Evolutionary conservation across 2,113 vertebrate species (phyloP).

Genomic region (Paracanthobrama guichenoti): DNA sequence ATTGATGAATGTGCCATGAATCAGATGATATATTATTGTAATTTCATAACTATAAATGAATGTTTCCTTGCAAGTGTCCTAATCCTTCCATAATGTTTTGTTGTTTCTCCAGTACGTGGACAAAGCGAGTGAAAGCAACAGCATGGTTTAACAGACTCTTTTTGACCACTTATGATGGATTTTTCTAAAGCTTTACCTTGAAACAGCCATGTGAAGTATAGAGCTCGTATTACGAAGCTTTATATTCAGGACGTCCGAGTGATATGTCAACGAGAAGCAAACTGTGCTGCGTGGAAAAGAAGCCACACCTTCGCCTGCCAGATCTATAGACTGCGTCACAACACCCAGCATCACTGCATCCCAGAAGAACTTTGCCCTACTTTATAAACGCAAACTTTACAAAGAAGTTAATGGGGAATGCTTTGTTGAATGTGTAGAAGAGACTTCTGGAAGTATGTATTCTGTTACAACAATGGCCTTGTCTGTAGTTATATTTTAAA

Average conservation of each 20-base stretch:
- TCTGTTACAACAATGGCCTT: constrained; percentile 24
- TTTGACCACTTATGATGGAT: constrained; percentile 53
- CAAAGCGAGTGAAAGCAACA: constrained; percentile 94
- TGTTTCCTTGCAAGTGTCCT: background rate
- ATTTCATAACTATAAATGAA: background rate
- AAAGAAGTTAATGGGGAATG: background rate
- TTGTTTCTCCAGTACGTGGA: constrained; percentile 86
- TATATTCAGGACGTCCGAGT: constrained; percentile 56
- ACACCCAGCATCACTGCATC: background rate
- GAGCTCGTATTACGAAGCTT: constrained; percentile 37
- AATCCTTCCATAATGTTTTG: constrained; percentile 39
- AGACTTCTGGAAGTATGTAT: constrained; percentile 1
- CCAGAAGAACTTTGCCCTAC: background rate
- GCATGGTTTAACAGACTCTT: constrained; percentile 90
- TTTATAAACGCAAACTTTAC: background rate
- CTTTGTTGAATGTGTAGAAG: background rate
- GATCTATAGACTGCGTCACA: background rate
- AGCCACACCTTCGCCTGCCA: constrained; percentile 1
- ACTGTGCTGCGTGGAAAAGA: constrained; percentile 24
- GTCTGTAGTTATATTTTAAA: constrained; percentile 60
- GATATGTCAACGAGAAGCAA: constrained; percentile 40
- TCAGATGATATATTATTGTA: background rate
- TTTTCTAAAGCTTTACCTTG: constrained; percentile 56
- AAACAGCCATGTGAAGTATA: constrained; percentile 35
- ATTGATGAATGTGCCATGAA: constrained; percentile 15